These are phyloP conservation scores for Pocota personata DNA, from an alignment of 2,888 invertebrate genomes.

Conservation along the genomic window DNA sequence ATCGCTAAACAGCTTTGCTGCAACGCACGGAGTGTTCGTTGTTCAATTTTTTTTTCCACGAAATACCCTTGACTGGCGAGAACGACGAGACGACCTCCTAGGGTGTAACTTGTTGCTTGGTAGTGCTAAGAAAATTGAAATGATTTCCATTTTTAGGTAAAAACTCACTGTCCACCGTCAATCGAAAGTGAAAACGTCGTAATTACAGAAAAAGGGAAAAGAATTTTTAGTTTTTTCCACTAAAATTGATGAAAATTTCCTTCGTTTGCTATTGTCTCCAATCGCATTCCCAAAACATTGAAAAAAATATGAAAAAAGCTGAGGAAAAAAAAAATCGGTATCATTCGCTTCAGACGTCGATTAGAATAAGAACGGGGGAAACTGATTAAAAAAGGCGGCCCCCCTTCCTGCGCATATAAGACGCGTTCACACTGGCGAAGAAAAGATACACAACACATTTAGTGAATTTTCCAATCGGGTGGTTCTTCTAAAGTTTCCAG, in stretches of 20 bases:
- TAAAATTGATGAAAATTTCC: background rate
- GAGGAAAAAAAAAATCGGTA: conserved; percentile 10
- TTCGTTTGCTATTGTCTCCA: background rate
- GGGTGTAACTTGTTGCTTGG: conserved; percentile 72
- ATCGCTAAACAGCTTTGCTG: conserved; percentile 8
- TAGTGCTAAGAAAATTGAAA: conserved; percentile 30
- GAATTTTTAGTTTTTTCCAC: background rate
- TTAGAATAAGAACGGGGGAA: conserved; percentile 54
- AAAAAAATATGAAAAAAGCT: conserved; percentile 5
- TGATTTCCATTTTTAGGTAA: conserved; percentile 31
- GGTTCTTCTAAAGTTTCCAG: background rate
- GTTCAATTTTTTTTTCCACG: background rate
- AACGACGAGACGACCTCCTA: conserved; percentile 54
- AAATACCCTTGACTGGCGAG: conserved; percentile 45
- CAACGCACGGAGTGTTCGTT: conserved; percentile 25
- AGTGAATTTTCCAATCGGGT: too few species aligned
- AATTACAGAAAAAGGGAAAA: background rate
- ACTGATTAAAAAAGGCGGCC: conserved; percentile 46
- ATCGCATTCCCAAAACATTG: conserved; percentile 8
- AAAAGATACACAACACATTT: conserved; percentile 36
- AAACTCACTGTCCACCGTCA: conserved; percentile 5
- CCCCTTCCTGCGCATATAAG: conserved; percentile 23
- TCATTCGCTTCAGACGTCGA: conserved; percentile 28
- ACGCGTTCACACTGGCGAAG: conserved; percentile 21
- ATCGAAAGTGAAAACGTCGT: conserved; percentile 28